These are phyloP conservation scores for Thunnus maccoyii DNA, from an alignment of 2,113 vertebrate genomes.

Conservation along the genomic window DNA sequence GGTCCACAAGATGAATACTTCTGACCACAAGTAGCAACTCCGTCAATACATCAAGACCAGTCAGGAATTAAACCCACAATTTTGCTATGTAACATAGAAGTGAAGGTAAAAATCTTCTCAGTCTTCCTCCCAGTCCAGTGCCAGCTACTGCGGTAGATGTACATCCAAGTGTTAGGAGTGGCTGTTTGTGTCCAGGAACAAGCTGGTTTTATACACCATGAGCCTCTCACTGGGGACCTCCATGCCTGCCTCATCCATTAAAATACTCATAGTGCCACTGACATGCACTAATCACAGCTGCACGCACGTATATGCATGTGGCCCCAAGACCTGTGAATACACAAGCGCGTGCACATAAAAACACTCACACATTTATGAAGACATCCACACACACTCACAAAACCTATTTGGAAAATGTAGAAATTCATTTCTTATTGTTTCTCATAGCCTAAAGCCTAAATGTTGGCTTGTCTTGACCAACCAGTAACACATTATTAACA, in stretches of 20 bases:
- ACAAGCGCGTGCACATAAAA: background rate
- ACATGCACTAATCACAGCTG: constrained; percentile 71
- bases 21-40: background rate
- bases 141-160: background rate
- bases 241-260: constrained; percentile 79
- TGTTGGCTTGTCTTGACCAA: constrained; percentile 23
- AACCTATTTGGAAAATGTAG: constrained; percentile 5
- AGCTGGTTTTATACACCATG: constrained; percentile 76
- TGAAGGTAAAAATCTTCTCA: background rate
- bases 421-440: constrained; percentile 38
- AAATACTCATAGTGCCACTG: constrained; percentile 64
- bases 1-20: background rate
- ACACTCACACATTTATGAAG: background rate
- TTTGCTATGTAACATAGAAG: constrained; percentile 8
- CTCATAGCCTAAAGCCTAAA: constrained; percentile 55
- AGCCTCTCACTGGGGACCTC: constrained; percentile 74
- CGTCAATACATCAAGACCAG: background rate
- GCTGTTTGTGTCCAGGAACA: constrained; percentile 28
- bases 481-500: constrained; percentile 63
- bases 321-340: constrained; percentile 17
- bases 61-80: background rate
- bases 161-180: constrained; percentile 8
- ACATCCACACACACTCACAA: background rate
- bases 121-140: background rate
- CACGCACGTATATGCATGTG: constrained; percentile 14